Conservation (phyloP, 2,113 vertebrate genomes). For the Elephantulus edwardii region DNA sequence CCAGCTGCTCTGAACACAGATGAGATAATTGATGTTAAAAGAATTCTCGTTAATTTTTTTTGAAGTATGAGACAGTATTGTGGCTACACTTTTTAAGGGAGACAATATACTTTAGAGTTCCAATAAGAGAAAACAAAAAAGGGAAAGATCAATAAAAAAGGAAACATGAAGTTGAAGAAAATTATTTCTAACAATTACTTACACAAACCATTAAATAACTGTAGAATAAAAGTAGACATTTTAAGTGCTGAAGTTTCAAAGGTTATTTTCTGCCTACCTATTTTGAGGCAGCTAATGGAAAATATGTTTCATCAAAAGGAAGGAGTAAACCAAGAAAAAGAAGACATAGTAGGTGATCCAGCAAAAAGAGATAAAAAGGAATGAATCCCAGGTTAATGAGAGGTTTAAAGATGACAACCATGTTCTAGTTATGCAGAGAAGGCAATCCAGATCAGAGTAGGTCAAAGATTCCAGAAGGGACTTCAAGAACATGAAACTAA, state of each 20-base stretch:
- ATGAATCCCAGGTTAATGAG: neutral
- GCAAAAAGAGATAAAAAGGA: neutral
- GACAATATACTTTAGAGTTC: neutral
- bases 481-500: too few relatives aligned
- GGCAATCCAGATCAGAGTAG: neutral
- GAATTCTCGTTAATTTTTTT: neutral
- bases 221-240: neutral
- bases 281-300: neutral
- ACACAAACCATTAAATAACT: neutral
- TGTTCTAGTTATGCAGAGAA: neutral
- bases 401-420: neutral
- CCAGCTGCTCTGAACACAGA: neutral
- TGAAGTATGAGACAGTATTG: neutral
- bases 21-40: neutral
- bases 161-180: neutral
- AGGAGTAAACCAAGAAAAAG: neutral
- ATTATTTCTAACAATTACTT: constrained; percentile 23
- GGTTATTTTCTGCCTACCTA: neutral
- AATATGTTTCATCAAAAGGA: constrained; percentile 32
- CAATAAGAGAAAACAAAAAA: neutral
- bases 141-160: neutral
- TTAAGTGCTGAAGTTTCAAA: neutral
- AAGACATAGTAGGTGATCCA: neutral
- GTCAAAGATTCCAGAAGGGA: neutral
- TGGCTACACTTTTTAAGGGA: neutral